These are phyloP conservation scores for Alcis repandata DNA, from an alignment of 2,888 invertebrate genomes.

Conservation along the genomic window DNA sequence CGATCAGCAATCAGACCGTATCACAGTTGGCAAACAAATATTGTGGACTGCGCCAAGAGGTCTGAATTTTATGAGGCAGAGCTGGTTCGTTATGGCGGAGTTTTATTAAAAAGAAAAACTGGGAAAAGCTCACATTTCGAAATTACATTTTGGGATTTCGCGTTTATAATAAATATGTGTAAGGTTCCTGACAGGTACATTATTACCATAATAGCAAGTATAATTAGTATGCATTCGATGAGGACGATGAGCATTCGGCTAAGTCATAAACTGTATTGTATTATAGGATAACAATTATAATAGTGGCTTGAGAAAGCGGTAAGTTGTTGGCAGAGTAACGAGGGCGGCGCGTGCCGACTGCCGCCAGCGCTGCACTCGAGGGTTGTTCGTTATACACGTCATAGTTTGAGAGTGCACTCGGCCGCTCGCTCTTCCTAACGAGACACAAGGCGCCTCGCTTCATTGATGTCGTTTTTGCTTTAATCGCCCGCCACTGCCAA, in stretches of 20 bases:
- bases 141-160: conserved; percentile 28
- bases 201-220: not conserved
- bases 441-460: conserved; percentile 74
- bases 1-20: conserved; percentile 29
- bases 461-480: conserved; percentile 78
- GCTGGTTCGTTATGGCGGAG: conserved; percentile 37
- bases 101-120: conserved; percentile 30
- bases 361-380: conserved; percentile 69
- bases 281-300: conserved; percentile 28
- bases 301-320: conserved; percentile 47
- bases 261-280: not conserved
- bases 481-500: conserved; percentile 66
- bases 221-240: not conserved
- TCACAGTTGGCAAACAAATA: conserved; percentile 46
- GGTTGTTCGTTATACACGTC: conserved; percentile 81
- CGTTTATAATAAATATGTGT: not conserved
- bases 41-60: conserved; percentile 44
- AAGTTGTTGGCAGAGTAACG: conserved; percentile 56
- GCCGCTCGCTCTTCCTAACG: conserved; percentile 74
- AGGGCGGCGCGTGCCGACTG: conserved; percentile 72
- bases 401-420: conserved; percentile 78
- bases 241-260: not conserved
- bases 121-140: conserved; percentile 37
- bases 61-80: conserved; percentile 44
- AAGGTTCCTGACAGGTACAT: not conserved